A percentile compares a stretch with the other conserved stretches of the same genome.
Conservation (phyloP, 1,140 invertebrate genomes). For the Conus betulinus region DNA sequence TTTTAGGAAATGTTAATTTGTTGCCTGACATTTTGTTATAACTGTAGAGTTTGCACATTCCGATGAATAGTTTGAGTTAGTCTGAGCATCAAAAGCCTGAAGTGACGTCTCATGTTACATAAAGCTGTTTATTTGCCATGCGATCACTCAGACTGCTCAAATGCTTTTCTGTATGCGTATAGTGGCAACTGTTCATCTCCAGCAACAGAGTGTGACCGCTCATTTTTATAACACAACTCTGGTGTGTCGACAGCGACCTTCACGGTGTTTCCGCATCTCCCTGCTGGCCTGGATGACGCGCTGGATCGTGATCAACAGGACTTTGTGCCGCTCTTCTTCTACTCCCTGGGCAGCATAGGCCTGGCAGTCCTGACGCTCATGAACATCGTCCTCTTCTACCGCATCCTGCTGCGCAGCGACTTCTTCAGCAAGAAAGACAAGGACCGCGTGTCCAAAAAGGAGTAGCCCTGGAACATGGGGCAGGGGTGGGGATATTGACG, state of each 20-base stretch:
- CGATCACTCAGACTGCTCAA: too few species aligned
- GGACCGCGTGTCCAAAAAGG: background rate
- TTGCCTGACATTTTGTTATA: too few species aligned
- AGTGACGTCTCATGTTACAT: too few species aligned
- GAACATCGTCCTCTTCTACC: slow-evolving; percentile 76
- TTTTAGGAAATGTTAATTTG: too few species aligned
- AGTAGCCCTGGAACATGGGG: background rate
- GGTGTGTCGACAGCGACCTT: slow-evolving; percentile 74
- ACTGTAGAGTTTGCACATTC: too few species aligned
- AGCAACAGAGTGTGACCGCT: too few species aligned
- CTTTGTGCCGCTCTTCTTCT: slow-evolving; percentile 72
- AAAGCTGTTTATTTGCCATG: too few species aligned
- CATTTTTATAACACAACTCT: background rate
- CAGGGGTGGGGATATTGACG: too few species aligned
- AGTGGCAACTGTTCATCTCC: background rate
- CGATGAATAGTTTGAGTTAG: too few species aligned
- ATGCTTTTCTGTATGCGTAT: too few species aligned
- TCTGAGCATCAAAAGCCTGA: too few species aligned
- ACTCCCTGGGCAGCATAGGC: slow-evolving; percentile 73
- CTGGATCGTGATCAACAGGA: slow-evolving; percentile 77
- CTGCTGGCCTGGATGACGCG: slow-evolving; percentile 79
- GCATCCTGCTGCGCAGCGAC: slow-evolving; percentile 75
- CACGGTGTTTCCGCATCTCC: slow-evolving; percentile 78
- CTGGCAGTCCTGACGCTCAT: slow-evolving; percentile 75
- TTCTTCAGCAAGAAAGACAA: slow-evolving; percentile 58